phyloP scores from a whole-genome alignment of 2,113 vertebrate genomes.

The Ophthalmolycus amberensis region DNA sequence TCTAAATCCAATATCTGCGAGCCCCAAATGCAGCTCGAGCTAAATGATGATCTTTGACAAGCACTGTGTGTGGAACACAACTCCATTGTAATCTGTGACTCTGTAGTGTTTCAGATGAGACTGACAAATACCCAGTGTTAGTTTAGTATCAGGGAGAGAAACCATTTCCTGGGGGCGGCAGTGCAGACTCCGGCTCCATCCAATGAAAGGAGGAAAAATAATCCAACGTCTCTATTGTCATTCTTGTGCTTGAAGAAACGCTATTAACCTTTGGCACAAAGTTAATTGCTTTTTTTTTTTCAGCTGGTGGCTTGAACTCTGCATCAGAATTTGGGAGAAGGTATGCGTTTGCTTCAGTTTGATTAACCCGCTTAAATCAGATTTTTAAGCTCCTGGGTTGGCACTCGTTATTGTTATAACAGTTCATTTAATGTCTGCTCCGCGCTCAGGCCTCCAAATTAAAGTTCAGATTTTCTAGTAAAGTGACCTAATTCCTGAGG shows the following conservation, averaged over 20 bases:
- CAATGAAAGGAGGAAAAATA: slow-evolving; percentile 61
- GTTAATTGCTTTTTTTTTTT: slow-evolving; percentile 74
- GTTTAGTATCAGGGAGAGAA: slow-evolving; percentile 70
- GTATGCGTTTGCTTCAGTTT: slow-evolving; percentile 46
- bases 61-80: slow-evolving; percentile 52
- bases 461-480: slow-evolving; percentile 28
- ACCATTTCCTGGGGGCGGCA: slow-evolving; percentile 75
- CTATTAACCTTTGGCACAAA: slow-evolving; percentile 78
- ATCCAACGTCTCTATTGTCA: slow-evolving; percentile 53
- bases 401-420: slow-evolving; percentile 28
- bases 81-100: slow-evolving; percentile 61
- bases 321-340: slow-evolving; percentile 38
- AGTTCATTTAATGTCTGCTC: slow-evolving; percentile 23
- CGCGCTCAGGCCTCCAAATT: slow-evolving; percentile 7
- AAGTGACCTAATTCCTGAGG: slow-evolving; percentile 15
- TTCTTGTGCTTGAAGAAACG: slow-evolving; percentile 67
- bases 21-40: slow-evolving; percentile 26
- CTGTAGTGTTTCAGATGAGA: slow-evolving; percentile 53
- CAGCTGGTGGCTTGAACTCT: slow-evolving; percentile 52
- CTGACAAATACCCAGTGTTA: slow-evolving; percentile 66
- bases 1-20: slow-evolving; percentile 34
- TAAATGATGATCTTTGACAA: slow-evolving; percentile 58
- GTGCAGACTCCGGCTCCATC: slow-evolving; percentile 75
- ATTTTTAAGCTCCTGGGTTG: slow-evolving; percentile 53
- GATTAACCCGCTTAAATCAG: slow-evolving; percentile 56